phyloP scores from a whole-genome alignment of 1,140 invertebrate genomes.

The Zaprionus africanus region DNA sequence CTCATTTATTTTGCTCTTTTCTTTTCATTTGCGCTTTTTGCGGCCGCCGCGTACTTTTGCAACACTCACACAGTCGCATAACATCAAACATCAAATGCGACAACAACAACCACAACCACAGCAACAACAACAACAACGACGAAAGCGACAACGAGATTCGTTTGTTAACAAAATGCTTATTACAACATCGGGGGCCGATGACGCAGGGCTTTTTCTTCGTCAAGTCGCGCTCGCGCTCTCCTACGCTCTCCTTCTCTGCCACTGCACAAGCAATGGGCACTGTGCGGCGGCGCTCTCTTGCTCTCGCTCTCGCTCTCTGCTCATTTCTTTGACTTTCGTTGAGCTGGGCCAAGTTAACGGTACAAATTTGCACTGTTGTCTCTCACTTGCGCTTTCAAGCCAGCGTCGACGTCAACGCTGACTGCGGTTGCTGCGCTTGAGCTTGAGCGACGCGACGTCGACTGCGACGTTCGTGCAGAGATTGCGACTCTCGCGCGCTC shows the following conservation, averaged over 20 bases:
- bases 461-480: conserved; percentile 11
- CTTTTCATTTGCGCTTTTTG: conserved; percentile 55
- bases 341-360: conserved; percentile 46
- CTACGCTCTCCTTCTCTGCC: conserved; percentile 11
- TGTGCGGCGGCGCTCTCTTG: conserved; percentile 3
- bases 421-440: conserved; percentile 21
- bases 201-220: conserved; percentile 69
- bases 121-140: conserved; percentile 4
- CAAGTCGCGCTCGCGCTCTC: conserved; percentile 11
- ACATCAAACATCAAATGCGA: conserved; percentile 30
- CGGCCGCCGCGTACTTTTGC: conserved; percentile 66
- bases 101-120: conserved; percentile 22
- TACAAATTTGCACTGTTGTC: conserved; percentile 40
- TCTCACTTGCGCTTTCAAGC: conserved; percentile 72
- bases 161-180: conserved; percentile 58
- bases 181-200: conserved; percentile 69
- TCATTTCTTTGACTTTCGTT: conserved; percentile 62
- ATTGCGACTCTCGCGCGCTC: conserved; percentile 33
- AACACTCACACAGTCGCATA: conserved; percentile 59
- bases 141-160: conserved; percentile 50
- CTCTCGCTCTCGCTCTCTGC: not conserved
- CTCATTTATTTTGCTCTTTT: conserved; percentile 3
- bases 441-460: conserved; percentile 22
- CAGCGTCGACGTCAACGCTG: not conserved
- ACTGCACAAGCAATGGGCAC: not conserved